Evolutionary conservation across 2,113 vertebrate genomes (phyloP), one percentile per base, ranked within the genome.

Genomic region (Gadus macrocephalus): DNA sequence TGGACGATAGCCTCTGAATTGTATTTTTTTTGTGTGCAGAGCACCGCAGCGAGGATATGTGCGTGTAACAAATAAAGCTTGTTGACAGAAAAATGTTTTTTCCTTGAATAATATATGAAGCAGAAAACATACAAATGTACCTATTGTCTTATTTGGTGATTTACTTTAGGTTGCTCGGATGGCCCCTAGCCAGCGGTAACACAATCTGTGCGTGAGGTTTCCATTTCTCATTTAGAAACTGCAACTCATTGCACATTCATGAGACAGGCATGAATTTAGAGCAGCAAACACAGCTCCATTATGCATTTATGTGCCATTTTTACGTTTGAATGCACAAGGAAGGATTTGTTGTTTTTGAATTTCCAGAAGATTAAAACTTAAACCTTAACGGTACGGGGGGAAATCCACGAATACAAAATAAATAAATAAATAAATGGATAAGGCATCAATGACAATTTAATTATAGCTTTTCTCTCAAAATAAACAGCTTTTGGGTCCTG

Each of bases 251-350:
- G 61, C 69, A 66, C 80, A 82, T 83, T 83, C 65, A 81, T 73
- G 68, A 79, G 62, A 79, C 67, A 67, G 83, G 73, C 64, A 59
- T 72, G 78, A 80, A 75, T 79, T 73, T 42, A 66, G 80, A 80
- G 77, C 76, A 81, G 75, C 81, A 74, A 80, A 66, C 81, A 35
- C 68, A 74, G 68, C 72, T 72, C 74, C 81, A 86, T 89, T 78
- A 85, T 71, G 80, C 70, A 85, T 88, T 80, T 76, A 85, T 83
- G 49, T 79, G 74, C 80, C 77, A 84, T 86, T 87, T 56, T 83
- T 77, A 78, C 67, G 53, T 80, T 60, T 65, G 69, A 72, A 49
- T 78, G 72, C 83, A 31, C 75, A 62, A 66, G 61, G 38, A 66
- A 53, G 22, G 11, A 20, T 42, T 53, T 42, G 72, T 81, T 56